Evolutionary conservation across 2,888 invertebrate species (phyloP).

Genomic region (Magallana nippona): DNA sequence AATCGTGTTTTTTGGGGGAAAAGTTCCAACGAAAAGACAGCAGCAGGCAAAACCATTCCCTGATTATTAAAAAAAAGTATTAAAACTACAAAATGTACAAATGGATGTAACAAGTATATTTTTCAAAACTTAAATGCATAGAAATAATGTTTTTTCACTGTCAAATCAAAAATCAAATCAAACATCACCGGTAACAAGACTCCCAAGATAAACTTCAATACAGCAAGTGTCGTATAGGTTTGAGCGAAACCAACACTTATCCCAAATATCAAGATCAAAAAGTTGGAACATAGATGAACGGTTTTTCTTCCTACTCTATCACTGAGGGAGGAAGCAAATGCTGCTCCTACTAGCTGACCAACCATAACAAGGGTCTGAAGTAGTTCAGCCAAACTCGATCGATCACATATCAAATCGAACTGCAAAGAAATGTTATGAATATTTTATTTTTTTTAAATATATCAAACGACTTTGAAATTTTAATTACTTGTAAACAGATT

Average conservation of each 20-base stretch:
- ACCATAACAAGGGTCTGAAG: conserved; percentile 69
- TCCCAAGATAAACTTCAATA: conserved; percentile 54
- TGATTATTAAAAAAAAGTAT: background rate
- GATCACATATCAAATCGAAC: conserved; percentile 70
- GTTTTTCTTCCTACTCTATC: conserved; percentile 62
- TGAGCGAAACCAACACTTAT: conserved; percentile 51
- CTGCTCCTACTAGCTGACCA: conserved; percentile 72
- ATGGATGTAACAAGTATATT: background rate
- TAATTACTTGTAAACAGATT: no score
- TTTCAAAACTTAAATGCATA: background rate
- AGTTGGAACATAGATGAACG: conserved; percentile 45
- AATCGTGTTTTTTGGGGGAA: conserved; percentile 19
- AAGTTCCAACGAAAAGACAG: conserved; percentile 13
- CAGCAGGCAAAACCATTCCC: conserved; percentile 17
- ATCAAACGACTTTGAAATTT: background rate
- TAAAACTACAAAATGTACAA: background rate
- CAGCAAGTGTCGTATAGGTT: conserved; percentile 54
- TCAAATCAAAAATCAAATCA: no score
- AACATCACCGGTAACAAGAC: conserved; percentile 55
- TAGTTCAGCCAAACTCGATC: conserved; percentile 64
- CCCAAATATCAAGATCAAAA: conserved; percentile 27
- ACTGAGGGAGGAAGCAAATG: conserved; percentile 65
- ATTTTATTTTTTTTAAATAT: background rate
- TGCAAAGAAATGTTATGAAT: conserved; percentile 32
- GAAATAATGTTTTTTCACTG: no score